Evolutionary conservation across 2,888 invertebrate species (phyloP).

Genomic region (Eilema griseolum): DNA sequence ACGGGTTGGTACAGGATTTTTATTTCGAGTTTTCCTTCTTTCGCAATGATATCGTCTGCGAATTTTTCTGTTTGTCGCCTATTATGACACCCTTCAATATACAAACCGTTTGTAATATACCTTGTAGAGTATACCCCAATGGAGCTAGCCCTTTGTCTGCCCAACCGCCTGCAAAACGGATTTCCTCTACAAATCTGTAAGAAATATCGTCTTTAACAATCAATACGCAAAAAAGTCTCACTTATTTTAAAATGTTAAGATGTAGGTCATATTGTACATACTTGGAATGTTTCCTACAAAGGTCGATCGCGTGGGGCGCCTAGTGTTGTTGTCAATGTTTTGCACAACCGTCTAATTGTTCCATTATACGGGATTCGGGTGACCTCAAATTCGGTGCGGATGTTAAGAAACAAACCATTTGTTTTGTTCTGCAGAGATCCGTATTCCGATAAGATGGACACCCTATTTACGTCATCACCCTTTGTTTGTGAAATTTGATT

Average conservation of each 20-base stretch:
- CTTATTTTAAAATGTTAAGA: slow-evolving; percentile 34
- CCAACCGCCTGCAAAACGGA: neutral
- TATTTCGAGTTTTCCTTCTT: no score
- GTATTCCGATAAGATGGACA: slow-evolving; percentile 46
- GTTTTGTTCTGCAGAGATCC: slow-evolving; percentile 45
- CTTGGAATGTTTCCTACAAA: slow-evolving; percentile 37
- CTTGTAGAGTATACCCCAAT: neutral
- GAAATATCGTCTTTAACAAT: neutral
- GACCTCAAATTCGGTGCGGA: slow-evolving; percentile 59
- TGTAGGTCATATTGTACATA: slow-evolving; percentile 35
- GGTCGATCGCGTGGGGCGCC: slow-evolving; percentile 46
- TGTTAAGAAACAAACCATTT: slow-evolving; percentile 59
- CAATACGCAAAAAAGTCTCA: slow-evolving; percentile 12
- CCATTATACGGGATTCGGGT: slow-evolving; percentile 57
- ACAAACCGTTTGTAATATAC: no score
- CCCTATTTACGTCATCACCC: slow-evolving; percentile 47
- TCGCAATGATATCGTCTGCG: no score
- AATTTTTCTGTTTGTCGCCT: no score
- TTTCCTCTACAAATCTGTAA: neutral
- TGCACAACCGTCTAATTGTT: slow-evolving; percentile 67
- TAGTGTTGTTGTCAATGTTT: slow-evolving; percentile 61
- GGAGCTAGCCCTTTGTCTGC: neutral
- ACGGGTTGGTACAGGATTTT: no score
- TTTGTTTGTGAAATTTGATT: slow-evolving; percentile 47
- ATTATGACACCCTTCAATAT: no score